These are phyloP conservation scores for Nanorana parkeri DNA, from an alignment of 2,113 vertebrate species.

Conservation along the genomic window DNA sequence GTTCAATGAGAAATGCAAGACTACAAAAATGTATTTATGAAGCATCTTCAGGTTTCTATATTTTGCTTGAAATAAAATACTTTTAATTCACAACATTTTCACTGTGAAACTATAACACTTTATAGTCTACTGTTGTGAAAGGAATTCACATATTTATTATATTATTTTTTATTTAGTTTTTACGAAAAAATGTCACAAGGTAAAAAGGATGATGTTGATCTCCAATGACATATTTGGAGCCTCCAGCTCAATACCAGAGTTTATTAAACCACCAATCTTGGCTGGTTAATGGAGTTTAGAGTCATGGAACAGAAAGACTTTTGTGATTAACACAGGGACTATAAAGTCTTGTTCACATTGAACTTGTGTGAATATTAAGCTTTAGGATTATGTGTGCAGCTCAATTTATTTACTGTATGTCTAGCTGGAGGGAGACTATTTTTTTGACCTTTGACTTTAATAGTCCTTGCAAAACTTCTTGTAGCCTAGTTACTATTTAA, in stretches of 20 bases:
- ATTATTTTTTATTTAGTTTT: conserved; percentile 14
- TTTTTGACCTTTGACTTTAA: conserved; percentile 52
- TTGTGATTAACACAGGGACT: conserved; percentile 61
- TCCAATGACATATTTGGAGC: conserved; percentile 48
- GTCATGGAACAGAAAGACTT: conserved; percentile 64
- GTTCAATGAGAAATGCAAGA: neutral
- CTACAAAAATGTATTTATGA: neutral
- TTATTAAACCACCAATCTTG: conserved; percentile 59
- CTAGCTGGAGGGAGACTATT: conserved; percentile 55
- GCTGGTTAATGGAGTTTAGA: conserved; percentile 62
- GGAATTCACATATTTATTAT: neutral
- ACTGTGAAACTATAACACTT: neutral
- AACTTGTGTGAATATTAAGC: conserved; percentile 60
- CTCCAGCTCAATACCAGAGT: conserved; percentile 58
- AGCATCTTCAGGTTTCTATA: neutral
- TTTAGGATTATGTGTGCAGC: conserved; percentile 57
- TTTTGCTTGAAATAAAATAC: neutral
- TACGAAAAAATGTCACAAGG: conserved; percentile 8
- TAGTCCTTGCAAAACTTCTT: neutral
- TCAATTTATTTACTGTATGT: conserved; percentile 61
- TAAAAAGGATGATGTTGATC: conserved; percentile 50
- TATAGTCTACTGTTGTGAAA: conserved; percentile 2
- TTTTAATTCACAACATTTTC: neutral
- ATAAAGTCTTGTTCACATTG: conserved; percentile 63
- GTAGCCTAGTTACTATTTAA: neutral